phyloP scores from a whole-genome alignment of 2,113 vertebrate species.

The Murina feae region DNA sequence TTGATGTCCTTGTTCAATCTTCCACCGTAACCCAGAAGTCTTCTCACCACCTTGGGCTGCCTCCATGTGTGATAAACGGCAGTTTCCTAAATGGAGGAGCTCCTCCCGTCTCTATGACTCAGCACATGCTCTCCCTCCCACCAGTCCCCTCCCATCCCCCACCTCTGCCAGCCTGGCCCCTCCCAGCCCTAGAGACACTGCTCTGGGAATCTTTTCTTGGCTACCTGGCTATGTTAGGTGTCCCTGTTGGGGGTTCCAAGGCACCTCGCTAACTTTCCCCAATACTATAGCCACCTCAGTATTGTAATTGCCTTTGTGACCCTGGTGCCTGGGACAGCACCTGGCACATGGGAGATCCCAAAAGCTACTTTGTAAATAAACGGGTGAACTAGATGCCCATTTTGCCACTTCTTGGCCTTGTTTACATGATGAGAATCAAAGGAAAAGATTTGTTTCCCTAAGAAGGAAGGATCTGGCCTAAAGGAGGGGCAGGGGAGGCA shows the following conservation, averaged over 20 bases:
- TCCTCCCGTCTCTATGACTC: neutral
- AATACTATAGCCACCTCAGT: neutral
- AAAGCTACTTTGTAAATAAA: neutral
- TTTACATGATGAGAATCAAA: neutral
- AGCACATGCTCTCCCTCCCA: neutral
- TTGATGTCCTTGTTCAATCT: neutral
- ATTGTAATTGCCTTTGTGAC: neutral
- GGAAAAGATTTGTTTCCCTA: neutral
- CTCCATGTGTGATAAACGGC: neutral
- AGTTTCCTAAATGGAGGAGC: neutral
- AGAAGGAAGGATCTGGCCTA: neutral
- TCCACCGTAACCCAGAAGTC: neutral
- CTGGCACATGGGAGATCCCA: neutral
- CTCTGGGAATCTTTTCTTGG: neutral
- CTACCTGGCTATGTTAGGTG: neutral
- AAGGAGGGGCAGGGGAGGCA: neutral
- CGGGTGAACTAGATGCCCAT: neutral
- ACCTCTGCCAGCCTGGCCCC: neutral
- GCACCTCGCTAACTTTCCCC: neutral
- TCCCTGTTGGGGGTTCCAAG: neutral
- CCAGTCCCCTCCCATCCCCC: neutral
- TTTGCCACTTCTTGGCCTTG: conserved; percentile 6
- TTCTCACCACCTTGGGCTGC: neutral
- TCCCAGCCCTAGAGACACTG: neutral
- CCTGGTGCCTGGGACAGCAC: neutral